Evolutionary conservation across 53 echinoderm and acorn worm species (phyloP), one percentile per base, ranked within the genome.

Genomic region (Henricia sp.): DNA sequence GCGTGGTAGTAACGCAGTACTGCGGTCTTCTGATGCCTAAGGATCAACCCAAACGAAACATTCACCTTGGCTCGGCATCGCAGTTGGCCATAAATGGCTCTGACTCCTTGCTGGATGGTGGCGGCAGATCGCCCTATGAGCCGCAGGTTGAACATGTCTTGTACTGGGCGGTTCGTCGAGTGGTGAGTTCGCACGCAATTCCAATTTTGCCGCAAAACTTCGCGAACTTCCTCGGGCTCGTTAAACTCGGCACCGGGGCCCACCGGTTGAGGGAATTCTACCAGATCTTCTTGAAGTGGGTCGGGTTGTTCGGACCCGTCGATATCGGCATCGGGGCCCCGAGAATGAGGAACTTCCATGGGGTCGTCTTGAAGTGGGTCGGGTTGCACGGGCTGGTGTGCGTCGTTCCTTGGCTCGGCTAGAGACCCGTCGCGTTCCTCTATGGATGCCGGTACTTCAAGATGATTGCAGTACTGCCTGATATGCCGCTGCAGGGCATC

Each of bases 1-100:
- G n/a, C n/a, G 68, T 68, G 68, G 36, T 38, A 68, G 40, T 68
- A 68, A 16, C 68, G 37, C 33, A 68, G 68, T 37, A 38, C 27
- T 6, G 39, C 68, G 2, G 68, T 68, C 68, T 68, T 41, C 40
- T 38, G 17, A 37, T 68, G 68, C 4, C 68, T 19, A 9, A 68
- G 68, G 25, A 68, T 68, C 39, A 68, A 68, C 9, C 68, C 68
- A 68, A 68, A 68, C 3, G 68, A 68, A 37, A 68, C 39, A 29
- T 37, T 68, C 4, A 68, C 40, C 68, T 68, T 68, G 16, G 30
- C 40, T 35, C 68, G 68, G n/a, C 68, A 68, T 21, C 63, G 63
- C 10, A 63, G 63, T 29, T 17, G 27, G 21, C 21, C 17, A 20
- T 19, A 56, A 5, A 56, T 56, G 14, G 21, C 4, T 56, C 48